Evolutionary conservation across 2,113 vertebrate genomes (phyloP).

Genomic region (Tichodroma muraria): DNA sequence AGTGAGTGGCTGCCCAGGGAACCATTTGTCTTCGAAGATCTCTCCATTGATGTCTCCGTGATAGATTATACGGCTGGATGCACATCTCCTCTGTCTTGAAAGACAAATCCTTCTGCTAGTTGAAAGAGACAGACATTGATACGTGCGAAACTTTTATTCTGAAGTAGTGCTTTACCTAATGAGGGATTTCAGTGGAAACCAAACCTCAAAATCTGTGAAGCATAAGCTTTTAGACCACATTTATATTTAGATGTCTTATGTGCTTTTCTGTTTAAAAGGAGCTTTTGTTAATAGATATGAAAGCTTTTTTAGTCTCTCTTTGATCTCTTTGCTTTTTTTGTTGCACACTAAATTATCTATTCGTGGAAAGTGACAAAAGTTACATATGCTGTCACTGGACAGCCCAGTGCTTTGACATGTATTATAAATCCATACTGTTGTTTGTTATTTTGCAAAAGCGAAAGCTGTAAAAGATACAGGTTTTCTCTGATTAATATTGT

Average conservation of each 20-base stretch:
- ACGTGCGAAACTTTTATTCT: neutral
- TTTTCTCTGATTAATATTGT: neutral
- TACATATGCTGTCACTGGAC: neutral
- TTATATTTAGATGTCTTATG: neutral
- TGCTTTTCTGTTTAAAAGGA: neutral
- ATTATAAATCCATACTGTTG: neutral
- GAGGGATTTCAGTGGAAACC: neutral
- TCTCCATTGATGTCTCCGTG: neutral
- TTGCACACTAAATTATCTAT: neutral
- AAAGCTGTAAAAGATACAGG: neutral
- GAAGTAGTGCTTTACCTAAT: neutral
- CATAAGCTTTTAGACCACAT: neutral
- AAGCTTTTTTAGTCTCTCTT: neutral
- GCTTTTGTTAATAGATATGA: neutral
- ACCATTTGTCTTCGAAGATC: neutral
- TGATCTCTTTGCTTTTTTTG: neutral
- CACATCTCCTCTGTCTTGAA: neutral
- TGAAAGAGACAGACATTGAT: neutral
- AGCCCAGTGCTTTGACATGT: neutral
- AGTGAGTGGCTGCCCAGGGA: neutral
- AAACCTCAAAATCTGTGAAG: neutral
- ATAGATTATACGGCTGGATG: neutral
- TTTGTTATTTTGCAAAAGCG: neutral
- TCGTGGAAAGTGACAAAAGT: slow-evolving; percentile 15
- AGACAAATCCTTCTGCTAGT: neutral